Base-by-base conservation (phyloP, 2,888 invertebrate genomes). In the Hecatera dysodea region DNA sequence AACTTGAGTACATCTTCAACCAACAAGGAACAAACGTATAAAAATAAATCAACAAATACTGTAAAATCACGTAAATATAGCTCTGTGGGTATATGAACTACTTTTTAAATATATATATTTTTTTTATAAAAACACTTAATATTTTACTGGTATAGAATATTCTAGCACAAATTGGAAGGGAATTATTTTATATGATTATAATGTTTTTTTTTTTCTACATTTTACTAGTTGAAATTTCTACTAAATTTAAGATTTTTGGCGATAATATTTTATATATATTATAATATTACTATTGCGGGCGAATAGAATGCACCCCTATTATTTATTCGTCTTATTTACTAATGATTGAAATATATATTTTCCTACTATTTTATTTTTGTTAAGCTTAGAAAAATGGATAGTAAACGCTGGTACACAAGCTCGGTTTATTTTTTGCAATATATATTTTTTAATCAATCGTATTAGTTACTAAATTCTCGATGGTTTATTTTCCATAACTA, bases 71-170 rank as follows among this genome's bases (percentile, higher is more conserved):
- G 19, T 82, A 74, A 72, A 77, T 77, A 80, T 71, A 84, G 75
- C 75, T 87, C 76, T 90, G 93, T 94, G 94, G 95, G 94, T 94
- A 93, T 93, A 95, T 93, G 93, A 95, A 95, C 95, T 90, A 88
- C 53, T 67, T 83, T 92, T 93, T 90, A 78, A 79, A 78, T 75
- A 64, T 81, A 82, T 91, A 27, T 52, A 6, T 52, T 71, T 94
- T 80, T 94, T 92, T 90, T 94, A 94, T 92, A 94, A 94, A 95
- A 94, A 94, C 93, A 94, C 86, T 89, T 91, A 93, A 73, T 91
- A 93, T 86, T 89, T 90, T 92, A 75, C 53, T 59, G 48, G 8
- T 65, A 60, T 60, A 48, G 17, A 56, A 63, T 64, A 53, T 19
- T 19, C 42, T 62, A 67, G n/a, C 71, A 44, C 39, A 65, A 67